Conservation (phyloP, 1,140 invertebrate genomes). For the Musca domestica region DNA sequence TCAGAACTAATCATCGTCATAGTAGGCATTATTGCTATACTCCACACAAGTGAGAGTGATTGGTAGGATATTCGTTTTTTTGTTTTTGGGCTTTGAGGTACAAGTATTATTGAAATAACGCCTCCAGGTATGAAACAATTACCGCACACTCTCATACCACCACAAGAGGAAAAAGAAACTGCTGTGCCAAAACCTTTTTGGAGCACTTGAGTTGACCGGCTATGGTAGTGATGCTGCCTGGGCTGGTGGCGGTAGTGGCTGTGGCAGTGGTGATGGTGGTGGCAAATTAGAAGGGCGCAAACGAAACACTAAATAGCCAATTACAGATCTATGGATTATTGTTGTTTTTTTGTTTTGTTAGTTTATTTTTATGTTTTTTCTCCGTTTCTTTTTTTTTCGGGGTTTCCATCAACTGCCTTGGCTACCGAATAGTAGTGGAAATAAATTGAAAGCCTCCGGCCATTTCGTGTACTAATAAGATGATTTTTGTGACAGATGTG, state of each 20-base stretch:
- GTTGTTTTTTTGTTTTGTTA: conserved; percentile 9
- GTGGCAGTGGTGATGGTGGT: neutral
- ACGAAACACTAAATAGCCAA: conserved; percentile 19
- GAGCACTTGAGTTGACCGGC: neutral
- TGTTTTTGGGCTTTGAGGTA: neutral
- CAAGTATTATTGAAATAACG: conserved; percentile 16
- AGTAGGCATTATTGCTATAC: no score
- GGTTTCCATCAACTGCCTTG: no score
- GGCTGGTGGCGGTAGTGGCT: no score
- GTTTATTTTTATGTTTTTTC: neutral
- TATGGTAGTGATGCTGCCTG: neutral
- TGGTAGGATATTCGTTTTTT: no score
- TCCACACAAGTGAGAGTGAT: no score
- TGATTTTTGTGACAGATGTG: conserved; percentile 21
- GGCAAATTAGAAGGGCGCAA: neutral
- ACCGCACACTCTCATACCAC: neutral
- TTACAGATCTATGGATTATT: conserved; percentile 20
- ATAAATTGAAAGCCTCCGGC: conserved; percentile 13
- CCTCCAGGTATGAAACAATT: conserved; percentile 21
- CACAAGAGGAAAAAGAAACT: no score
- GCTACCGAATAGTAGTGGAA: conserved; percentile 2
- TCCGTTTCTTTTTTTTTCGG: neutral
- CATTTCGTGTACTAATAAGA: conserved; percentile 7
- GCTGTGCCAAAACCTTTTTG: neutral
- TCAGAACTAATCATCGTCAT: no score